Base-by-base conservation (phyloP, 92 coral and sea anemone genomes). In the Epizoanthus ramosus region DNA sequence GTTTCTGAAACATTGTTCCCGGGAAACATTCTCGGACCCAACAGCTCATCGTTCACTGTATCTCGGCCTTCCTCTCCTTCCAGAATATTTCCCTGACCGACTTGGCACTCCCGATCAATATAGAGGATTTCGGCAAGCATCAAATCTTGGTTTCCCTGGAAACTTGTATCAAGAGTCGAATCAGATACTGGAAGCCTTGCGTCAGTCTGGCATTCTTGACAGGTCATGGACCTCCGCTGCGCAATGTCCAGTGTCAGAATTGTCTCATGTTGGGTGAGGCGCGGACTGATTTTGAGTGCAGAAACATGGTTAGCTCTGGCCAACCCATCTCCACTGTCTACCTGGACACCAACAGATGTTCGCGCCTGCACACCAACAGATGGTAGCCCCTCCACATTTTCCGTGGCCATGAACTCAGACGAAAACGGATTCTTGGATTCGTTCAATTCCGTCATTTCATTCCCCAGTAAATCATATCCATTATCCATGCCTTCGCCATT, bases 271-370 rank as follows among this genome's bases (percentile, higher is more conserved):
- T 76, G 57, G 57, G 22, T 59, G 37, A 52, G 68, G 57, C 68
- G 81, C 43, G 81, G 81, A 39, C 57, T 76, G 21, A 58, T 59
- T 56, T 76, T 76, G 21, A 76, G 57, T n/a, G 81, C 69, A 21
- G 81, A 60, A 28, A 60, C 43, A 12, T 76, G 81, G 43, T 31
- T 41, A 13, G 81, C 68, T 37, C 53, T 76, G 3, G 67, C 17
- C 54, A 50, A 9, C 54, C 13, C 54, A 22, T 74, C 80, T 47
- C 57, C 3, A 33, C 69, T 31, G 8, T 15, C 57, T 3, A 76
- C 81, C 57, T 76, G 81, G 24, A 76, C 54, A 24, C 81, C 81
- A 39, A 76, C 37, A 12, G 81, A 76, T 33, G 39, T 68, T 3
- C 45, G 68, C 33, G 47, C 25, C 57, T 76, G 81, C 16, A 76